phyloP scores from a whole-genome alignment of 2,888 invertebrate species.

The Leptopilina syphax region DNA sequence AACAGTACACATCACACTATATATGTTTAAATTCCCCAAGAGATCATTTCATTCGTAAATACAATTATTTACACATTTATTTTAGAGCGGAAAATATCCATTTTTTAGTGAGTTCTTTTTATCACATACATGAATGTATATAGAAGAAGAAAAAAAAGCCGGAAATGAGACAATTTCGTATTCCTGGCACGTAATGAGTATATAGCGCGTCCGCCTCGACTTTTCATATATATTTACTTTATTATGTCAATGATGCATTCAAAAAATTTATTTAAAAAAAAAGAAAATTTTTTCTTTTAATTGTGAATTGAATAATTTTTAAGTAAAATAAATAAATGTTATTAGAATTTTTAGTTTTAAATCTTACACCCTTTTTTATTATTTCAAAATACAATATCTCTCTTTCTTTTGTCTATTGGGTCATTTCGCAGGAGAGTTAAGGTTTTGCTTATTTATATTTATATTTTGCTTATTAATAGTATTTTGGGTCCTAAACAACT shows the following conservation, averaged over 20 bases:
- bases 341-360: too few species aligned
- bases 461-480: too few species aligned
- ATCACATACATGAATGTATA: background rate
- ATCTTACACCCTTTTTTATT: too few species aligned
- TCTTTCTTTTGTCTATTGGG: too few species aligned
- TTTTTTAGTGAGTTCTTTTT: background rate
- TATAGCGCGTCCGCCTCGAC: background rate
- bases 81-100: background rate
- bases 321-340: too few species aligned
- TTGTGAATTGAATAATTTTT: too few species aligned
- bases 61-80: background rate
- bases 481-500: too few species aligned
- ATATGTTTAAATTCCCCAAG: background rate
- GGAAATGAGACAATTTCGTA: conserved; percentile 21
- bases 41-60: background rate
- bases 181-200: conserved; percentile 18
- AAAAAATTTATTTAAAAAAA: background rate
- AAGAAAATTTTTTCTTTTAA: too few species aligned
- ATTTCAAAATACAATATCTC: too few species aligned
- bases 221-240: background rate
- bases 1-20: background rate
- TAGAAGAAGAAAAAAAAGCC: background rate
- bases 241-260: background rate
- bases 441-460: too few species aligned
- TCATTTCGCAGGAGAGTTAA: too few species aligned